A percentile compares a stretch with the other conserved stretches of the same genome.
phyloP scores from a whole-genome alignment of 1,140 invertebrate genomes.

The Spodoptera frugiperda region DNA sequence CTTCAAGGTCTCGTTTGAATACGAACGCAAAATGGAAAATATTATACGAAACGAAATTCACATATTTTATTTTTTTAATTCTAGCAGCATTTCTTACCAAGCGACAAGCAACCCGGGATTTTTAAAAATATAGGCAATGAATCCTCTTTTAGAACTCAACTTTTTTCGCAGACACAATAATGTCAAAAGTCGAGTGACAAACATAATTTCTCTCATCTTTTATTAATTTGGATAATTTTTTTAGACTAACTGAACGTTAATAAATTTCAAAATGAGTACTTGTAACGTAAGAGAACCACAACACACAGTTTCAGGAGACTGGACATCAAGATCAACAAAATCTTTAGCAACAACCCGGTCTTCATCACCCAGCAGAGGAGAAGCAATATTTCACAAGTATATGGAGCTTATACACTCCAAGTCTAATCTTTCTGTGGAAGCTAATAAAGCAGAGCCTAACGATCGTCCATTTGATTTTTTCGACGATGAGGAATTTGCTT shows the following conservation, averaged over 20 bases:
- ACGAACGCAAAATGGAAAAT: no score
- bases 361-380: constrained; percentile 62
- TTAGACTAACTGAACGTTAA: constrained; percentile 19
- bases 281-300: constrained; percentile 64
- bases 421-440: constrained; percentile 64
- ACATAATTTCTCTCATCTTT: neutral
- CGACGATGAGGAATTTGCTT: constrained; percentile 78
- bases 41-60: no score
- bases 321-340: constrained; percentile 58
- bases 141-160: no score
- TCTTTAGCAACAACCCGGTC: constrained; percentile 58
- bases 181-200: constrained; percentile 4
- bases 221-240: constrained; percentile 5
- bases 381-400: constrained; percentile 73
- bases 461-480: constrained; percentile 78
- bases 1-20: no score
- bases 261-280: constrained; percentile 69
- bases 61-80: no score
- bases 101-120: no score
- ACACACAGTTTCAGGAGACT: constrained; percentile 59
- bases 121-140: no score
- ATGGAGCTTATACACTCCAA: constrained; percentile 73
- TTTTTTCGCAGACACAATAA: neutral
- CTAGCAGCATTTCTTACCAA: no score
- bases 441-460: constrained; percentile 64